A percentile compares a stretch with the other conserved stretches of the same genome.
phyloP scores from a whole-genome alignment of 2,888 invertebrate species.

The Chouioia cunea region DNA sequence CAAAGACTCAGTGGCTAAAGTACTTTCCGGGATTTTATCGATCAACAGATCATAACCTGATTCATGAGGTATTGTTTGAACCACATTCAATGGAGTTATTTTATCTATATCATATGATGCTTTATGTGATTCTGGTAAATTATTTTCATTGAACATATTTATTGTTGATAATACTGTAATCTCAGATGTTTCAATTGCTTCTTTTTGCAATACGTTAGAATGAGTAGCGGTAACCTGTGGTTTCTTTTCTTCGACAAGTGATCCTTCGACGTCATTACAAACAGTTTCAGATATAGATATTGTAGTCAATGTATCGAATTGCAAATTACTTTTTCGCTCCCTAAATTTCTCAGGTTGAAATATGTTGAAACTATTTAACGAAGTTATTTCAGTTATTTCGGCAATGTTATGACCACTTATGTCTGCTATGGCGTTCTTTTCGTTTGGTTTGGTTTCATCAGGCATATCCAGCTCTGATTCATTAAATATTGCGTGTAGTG shows the following conservation, averaged over 20 bases:
- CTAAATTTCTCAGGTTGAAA: constrained; percentile 40
- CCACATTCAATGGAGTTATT: constrained; percentile 54
- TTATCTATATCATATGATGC: constrained; percentile 56
- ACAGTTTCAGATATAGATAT: constrained; percentile 52
- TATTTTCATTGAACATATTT: constrained; percentile 18
- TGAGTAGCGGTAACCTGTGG: constrained; percentile 51
- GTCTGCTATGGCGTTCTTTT: constrained; percentile 55
- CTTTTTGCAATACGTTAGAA: constrained; percentile 56
- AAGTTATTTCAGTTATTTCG: constrained; percentile 59
- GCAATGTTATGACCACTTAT: constrained; percentile 62
- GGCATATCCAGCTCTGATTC: constrained; percentile 62
- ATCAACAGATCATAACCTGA: constrained; percentile 49
- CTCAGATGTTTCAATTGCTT: constrained; percentile 53
- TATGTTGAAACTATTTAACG: constrained; percentile 57
- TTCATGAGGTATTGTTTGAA: constrained; percentile 55
- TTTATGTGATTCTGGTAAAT: constrained; percentile 53
- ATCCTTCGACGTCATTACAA: constrained; percentile 53
- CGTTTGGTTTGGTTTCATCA: constrained; percentile 46
- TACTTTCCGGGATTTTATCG: constrained; percentile 54
- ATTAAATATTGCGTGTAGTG: constrained; percentile 59
- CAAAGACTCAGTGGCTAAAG: constrained; percentile 63
- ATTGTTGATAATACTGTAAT: constrained; percentile 46
- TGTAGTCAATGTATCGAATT: constrained; percentile 53
- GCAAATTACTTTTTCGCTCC: constrained; percentile 49
- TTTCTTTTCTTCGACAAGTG: constrained; percentile 46